Base-by-base conservation (phyloP, 2,113 vertebrate genomes). In the Terrapene triunguis region DNA sequence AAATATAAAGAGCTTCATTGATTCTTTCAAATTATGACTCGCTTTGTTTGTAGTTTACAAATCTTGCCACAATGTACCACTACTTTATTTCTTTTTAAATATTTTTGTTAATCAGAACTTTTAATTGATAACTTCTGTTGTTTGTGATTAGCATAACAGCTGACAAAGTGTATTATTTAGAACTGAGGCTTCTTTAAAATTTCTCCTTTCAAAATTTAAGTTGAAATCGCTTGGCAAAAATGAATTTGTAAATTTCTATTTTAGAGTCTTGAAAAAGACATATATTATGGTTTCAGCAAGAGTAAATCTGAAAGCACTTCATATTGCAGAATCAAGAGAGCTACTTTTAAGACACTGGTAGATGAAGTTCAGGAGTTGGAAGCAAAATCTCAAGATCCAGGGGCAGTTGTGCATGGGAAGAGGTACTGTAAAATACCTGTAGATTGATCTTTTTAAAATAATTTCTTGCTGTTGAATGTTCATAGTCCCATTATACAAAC, bases 301-400 rank as follows among this genome's bases (percentile, higher is more conserved):
- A 92, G 21, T 94, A 89, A 95, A 76, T 96, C 83, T 91, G 80
- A 55, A 51, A 87, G 27, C 94, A 84, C 95, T 93, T 91, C 91
- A 17, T 95, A 42, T 94, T 85, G 55, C 98, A 99, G 99, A 32
- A 93, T 99, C 94, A 99, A 99, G 97, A 99, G 98, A 97, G 98
- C 99, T 24, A 99, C 97, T 92, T 99, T 99, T 97, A 99, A 99
- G 98, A 99, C 99, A 14, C 97, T 99, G 93, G 99, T 99, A 91
- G 99, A 99, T 97, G 99, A 99, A 98, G 99, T 99, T 94, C 99
- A 99, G 96, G 99, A 99, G 93, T 96, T 99, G 42, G 99, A 99
- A 98, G 99, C 99, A 13, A 99, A 99, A 95, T 99, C 99, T 85
- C 99, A 99, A 98, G 99, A 99, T 95, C 99, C 99, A 44, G 99